phyloP scores from a whole-genome alignment of 1,140 invertebrate genomes.

The Reticulitermes speratus region DNA sequence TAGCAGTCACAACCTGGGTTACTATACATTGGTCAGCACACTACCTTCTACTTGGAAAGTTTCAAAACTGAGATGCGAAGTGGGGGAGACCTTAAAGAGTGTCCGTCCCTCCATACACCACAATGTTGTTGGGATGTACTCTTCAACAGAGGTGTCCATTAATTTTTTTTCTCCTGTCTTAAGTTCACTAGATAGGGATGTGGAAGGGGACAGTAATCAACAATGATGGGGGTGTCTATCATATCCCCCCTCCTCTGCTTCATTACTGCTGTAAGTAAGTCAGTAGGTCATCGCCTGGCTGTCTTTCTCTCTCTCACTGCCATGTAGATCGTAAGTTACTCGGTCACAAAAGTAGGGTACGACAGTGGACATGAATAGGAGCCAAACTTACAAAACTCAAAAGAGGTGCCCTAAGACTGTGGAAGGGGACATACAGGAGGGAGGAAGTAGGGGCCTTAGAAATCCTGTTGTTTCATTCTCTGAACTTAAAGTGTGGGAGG shows the following conservation, averaged over 20 bases:
- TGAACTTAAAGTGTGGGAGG: not conserved
- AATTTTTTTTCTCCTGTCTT: not conserved
- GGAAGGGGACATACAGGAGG: not conserved
- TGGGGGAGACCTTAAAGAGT: not conserved
- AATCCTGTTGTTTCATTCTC: not conserved
- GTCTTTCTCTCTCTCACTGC: not conserved
- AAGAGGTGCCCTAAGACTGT: not conserved
- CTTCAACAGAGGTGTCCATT: not conserved
- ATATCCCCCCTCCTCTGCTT: not conserved
- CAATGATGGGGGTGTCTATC: slow-evolving; percentile 19
- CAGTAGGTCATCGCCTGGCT: slow-evolving; percentile 12
- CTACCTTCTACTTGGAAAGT: not conserved
- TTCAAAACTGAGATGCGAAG: not conserved
- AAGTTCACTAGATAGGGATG: not conserved
- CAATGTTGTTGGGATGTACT: not conserved
- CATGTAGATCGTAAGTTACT: not conserved
- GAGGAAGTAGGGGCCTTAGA: not conserved
- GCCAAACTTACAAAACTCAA: not conserved
- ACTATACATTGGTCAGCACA: not conserved
- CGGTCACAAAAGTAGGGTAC: slow-evolving; percentile 9
- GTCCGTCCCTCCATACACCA: slow-evolving; percentile 10
- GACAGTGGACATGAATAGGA: not conserved
- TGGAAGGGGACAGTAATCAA: not conserved
- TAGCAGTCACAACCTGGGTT: not conserved
- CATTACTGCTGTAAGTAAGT: not conserved